Evolutionary conservation across 2,888 invertebrate genomes (phyloP).

Genomic region (Gryllus longicercus): DNA sequence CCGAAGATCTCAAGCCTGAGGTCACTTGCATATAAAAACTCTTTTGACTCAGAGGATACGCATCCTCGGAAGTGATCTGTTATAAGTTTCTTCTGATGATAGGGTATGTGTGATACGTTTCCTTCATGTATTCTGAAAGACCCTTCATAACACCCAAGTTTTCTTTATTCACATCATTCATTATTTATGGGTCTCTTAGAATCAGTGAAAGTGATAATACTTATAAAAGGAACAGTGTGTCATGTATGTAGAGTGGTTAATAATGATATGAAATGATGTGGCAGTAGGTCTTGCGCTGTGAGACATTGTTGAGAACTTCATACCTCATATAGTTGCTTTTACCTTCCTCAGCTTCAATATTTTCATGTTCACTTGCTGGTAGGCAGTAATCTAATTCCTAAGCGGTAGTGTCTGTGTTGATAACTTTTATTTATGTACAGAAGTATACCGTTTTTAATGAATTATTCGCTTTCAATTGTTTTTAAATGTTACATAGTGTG

Average conservation of each 20-base stretch:
- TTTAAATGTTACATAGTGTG: conserved; percentile 11
- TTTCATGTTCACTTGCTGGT: conserved; percentile 6
- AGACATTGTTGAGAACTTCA: conserved; percentile 5
- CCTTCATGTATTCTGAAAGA: not conserved
- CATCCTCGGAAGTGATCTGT: conserved; percentile 17
- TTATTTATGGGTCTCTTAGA: conserved; percentile 2
- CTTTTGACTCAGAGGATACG: not conserved
- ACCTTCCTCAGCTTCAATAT: conserved; percentile 11
- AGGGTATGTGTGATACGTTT: not conserved
- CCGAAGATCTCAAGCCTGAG: not conserved
- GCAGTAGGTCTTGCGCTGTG: conserved; percentile 5
- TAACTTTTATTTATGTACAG: conserved; percentile 11
- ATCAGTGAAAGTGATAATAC: conserved; percentile 5
- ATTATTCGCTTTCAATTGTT: conserved; percentile 5
- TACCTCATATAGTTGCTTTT: not conserved
- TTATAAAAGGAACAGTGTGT: conserved; percentile 11
- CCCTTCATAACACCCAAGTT: not conserved
- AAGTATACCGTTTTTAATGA: not conserved
- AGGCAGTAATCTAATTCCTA: not conserved
- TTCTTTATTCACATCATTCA: not conserved
- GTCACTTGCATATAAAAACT: not conserved
- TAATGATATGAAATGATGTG: conserved; percentile 11
- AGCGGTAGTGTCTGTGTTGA: not conserved
- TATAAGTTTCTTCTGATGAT: not conserved
- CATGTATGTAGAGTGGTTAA: not conserved